phyloP scores from a whole-genome alignment of 2,888 invertebrate species.

The Antheraea yamamai region DNA sequence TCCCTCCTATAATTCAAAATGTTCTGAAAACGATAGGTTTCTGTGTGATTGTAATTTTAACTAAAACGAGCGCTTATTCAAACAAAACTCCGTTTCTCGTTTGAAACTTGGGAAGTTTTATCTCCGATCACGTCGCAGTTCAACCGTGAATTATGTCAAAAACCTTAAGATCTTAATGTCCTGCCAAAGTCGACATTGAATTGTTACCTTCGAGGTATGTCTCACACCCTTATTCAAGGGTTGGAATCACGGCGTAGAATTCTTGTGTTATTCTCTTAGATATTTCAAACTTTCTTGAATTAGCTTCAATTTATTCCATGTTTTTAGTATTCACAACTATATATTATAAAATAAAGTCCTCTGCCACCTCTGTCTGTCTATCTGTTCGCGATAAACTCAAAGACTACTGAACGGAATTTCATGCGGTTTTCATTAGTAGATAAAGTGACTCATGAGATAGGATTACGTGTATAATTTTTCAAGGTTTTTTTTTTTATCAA shows the following conservation, averaged over 20 bases:
- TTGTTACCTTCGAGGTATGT: slow-evolving; percentile 9
- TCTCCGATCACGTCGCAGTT: slow-evolving; percentile 18
- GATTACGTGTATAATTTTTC: no score
- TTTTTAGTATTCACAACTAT: background rate
- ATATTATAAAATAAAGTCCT: no score
- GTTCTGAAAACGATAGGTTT: background rate
- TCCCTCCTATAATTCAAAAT: background rate
- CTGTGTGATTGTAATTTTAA: slow-evolving; percentile 9
- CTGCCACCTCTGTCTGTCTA: no score
- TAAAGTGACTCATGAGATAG: no score
- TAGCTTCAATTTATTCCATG: background rate
- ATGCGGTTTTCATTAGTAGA: no score
- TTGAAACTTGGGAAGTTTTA: slow-evolving; percentile 21
- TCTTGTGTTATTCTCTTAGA: background rate
- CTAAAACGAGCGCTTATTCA: background rate
- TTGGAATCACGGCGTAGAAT: background rate
- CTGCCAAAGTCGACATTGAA: slow-evolving; percentile 16
- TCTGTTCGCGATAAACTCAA: no score
- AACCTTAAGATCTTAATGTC: slow-evolving; percentile 16
- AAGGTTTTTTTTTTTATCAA: no score
- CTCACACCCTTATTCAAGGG: slow-evolving; percentile 1
- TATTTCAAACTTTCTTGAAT: background rate
- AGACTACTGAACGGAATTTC: no score
- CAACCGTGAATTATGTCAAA: slow-evolving; percentile 21
- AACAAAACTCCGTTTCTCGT: slow-evolving; percentile 9